Evolutionary conservation across 23 tunicate genomes (phyloP), one percentile per base, ranked within the genome.

Genomic region (Aplidium turbinatum): DNA sequence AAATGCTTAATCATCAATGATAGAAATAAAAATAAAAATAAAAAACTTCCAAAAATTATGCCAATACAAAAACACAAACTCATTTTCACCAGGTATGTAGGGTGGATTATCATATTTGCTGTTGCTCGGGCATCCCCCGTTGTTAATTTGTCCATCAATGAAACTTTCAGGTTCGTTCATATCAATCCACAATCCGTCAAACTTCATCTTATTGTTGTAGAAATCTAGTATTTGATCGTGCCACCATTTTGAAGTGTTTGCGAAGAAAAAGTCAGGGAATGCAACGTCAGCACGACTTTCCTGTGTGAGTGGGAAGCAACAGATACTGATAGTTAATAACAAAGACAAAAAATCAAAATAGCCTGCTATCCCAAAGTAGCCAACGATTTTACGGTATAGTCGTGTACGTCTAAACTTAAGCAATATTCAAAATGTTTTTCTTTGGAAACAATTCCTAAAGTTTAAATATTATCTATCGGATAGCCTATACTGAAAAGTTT

Each of bases 111-210:
- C 85, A 33, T 62, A 83, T 46, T 68, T 21, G 42, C 51, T 70
- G 7, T 58, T 47, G 25, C n/a, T 4, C 0, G 84, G 84, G 34
- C 97, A 90, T 6, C 81, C 82, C 21, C 58, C 78, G 21, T 33
- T 29, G 38, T 61, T 66, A 7, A 51, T 30, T 11, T 50, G 63
- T 16, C 96, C 88, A 29, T 74, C 30, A 2, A 35, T 19, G 38
- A 90, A 90, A 51, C 42, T 75, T 26, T 90, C 84, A 2, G 97
- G 97, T 78, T 90, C 97, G 58, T 90, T 90, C 97, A 90, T 90
- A 53, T 90, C 97, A 27, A 90, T 83, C 90, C 97, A 90, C 16
- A 90, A 27, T 22, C 97, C 97, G 38, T 90, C 97, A 55, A 90
- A 90, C 42, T 83, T 78, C 16, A 90, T 29, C 48, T 65, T 24